Evolutionary conservation across 2,888 invertebrate species (phyloP).

Genomic region (Neoascia interrupta): DNA sequence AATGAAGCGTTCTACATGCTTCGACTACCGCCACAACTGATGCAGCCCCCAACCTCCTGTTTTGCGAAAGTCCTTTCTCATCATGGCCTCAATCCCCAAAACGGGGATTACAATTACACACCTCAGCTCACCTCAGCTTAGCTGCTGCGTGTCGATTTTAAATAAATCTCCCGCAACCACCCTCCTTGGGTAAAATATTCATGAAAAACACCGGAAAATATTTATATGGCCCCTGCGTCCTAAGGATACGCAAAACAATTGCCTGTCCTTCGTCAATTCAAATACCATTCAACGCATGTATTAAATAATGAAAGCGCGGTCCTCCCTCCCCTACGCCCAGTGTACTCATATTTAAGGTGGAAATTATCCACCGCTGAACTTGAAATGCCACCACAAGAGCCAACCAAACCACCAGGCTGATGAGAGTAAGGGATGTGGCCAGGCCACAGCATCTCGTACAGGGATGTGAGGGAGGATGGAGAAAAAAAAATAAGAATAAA

Average conservation of each 20-base stretch:
- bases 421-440: slow-evolving; percentile 43
- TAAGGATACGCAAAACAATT: slow-evolving; percentile 30
- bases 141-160: too few species aligned
- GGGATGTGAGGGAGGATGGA: slow-evolving; percentile 4
- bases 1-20: slow-evolving; percentile 50
- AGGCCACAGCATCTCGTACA: too few species aligned
- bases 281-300: slow-evolving; percentile 42
- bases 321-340: too few species aligned
- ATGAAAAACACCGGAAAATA: too few species aligned
- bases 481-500: slow-evolving; percentile 12
- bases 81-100: too few species aligned
- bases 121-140: too few species aligned
- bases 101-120: slow-evolving; percentile 40
- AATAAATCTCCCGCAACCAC: too few species aligned
- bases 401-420: slow-evolving; percentile 11
- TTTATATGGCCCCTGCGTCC: neutral
- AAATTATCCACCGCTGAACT: slow-evolving; percentile 46
- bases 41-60: too few species aligned
- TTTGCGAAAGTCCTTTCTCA: slow-evolving; percentile 12
- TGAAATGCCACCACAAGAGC: slow-evolving; percentile 51
- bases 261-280: slow-evolving; percentile 53
- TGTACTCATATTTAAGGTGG: too few species aligned
- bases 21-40: slow-evolving; percentile 14
- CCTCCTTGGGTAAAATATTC: too few species aligned
- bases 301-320: slow-evolving; percentile 38